Conservation (phyloP, 2,888 invertebrate genomes). For the Pandemis cinnamomeana region DNA sequence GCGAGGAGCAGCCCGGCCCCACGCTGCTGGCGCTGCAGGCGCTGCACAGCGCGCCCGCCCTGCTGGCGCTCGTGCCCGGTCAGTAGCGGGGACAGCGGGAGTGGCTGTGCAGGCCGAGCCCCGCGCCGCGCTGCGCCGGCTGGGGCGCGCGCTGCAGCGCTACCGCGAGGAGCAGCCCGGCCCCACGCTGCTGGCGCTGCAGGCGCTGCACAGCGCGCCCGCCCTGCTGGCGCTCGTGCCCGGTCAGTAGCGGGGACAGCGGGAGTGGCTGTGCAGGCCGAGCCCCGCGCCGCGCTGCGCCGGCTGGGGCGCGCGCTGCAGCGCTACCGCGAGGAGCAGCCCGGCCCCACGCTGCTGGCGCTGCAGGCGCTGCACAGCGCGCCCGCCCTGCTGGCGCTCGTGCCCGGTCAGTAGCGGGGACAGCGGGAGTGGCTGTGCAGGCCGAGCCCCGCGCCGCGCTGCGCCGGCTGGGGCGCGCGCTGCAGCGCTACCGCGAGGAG, state of each 20-base stretch:
- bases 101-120: too few relatives aligned
- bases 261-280: too few relatives aligned
- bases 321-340: conserved; percentile 93
- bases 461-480: too few relatives aligned
- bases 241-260: too few relatives aligned
- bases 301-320: too few relatives aligned
- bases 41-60: conserved; percentile 84
- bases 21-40: conserved; percentile 85
- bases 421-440: too few relatives aligned
- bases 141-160: too few relatives aligned
- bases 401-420: conserved; percentile 87
- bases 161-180: conserved; percentile 94
- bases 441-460: too few relatives aligned
- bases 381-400: conserved; percentile 79
- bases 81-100: too few relatives aligned
- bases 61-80: conserved; percentile 83
- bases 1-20: conserved; percentile 79
- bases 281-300: too few relatives aligned
- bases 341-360: conserved; percentile 93
- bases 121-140: too few relatives aligned
- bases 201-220: conserved; percentile 87
- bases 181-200: conserved; percentile 92
- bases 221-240: conserved; percentile 86
- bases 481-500: too few relatives aligned
- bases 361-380: conserved; percentile 90